phyloP scores from a whole-genome alignment of 2,797 vertebrate genomes.

The Geotrypetes seraphini region DNA sequence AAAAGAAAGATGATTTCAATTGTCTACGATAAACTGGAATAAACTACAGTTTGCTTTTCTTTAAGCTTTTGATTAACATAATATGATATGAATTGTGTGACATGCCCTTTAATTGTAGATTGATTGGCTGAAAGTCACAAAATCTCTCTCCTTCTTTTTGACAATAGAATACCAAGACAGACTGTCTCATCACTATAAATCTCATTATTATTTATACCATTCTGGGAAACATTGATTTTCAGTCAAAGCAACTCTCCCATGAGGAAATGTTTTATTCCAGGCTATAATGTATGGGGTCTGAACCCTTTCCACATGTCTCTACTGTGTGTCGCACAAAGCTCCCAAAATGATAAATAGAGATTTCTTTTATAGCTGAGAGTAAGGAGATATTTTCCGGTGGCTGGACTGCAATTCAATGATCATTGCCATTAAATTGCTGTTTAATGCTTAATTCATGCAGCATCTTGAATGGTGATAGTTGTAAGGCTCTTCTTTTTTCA shows the following conservation, averaged over 20 bases:
- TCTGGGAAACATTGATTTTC: not conserved
- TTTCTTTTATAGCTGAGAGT: slow-evolving; percentile 6
- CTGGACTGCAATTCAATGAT: slow-evolving; percentile 21
- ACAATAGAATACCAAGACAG: slow-evolving; percentile 21
- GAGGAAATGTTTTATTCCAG: slow-evolving; percentile 9
- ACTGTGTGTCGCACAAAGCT: slow-evolving; percentile 18
- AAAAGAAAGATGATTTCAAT: no score
- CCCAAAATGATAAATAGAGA: slow-evolving; percentile 5
- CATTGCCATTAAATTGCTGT: slow-evolving; percentile 3
- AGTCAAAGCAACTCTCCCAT: slow-evolving; percentile 20
- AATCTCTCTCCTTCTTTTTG: slow-evolving; percentile 3
- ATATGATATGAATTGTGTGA: slow-evolving; percentile 14
- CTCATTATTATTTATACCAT: slow-evolving; percentile 29
- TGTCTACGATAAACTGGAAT: no score
- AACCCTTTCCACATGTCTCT: not conserved
- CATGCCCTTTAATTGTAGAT: slow-evolving; percentile 25
- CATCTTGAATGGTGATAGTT: slow-evolving; percentile 6
- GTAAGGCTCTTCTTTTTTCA: no score
- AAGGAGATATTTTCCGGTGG: not conserved
- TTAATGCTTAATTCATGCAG: slow-evolving; percentile 36
- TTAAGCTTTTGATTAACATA: slow-evolving; percentile 24
- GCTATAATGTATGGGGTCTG: slow-evolving; percentile 18
- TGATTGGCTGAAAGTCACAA: slow-evolving; percentile 21
- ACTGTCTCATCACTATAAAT: slow-evolving; percentile 13
- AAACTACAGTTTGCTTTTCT: slow-evolving; percentile 15